Conservation (phyloP, 2,888 invertebrate genomes). For the Latrodectus hesperus region DNA sequence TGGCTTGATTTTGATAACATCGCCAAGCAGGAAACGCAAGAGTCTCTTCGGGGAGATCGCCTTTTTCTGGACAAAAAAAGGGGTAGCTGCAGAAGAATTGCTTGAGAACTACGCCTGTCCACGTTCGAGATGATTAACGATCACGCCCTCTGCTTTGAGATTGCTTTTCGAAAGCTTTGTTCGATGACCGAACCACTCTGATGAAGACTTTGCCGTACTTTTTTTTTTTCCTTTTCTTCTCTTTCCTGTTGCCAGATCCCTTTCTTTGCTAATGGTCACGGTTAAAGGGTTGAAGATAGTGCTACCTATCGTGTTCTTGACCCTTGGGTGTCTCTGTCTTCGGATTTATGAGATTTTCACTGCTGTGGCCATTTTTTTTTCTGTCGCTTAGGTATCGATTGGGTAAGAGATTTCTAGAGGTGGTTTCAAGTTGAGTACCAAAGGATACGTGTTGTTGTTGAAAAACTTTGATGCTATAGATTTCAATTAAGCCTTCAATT, state of each 20-base stretch:
- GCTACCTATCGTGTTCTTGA: constrained; percentile 6
- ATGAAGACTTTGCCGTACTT: constrained; percentile 23
- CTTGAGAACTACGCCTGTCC: background rate
- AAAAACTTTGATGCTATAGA: too few species aligned
- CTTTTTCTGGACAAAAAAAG: too few species aligned
- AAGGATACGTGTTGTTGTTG: too few species aligned
- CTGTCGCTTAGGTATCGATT: too few species aligned
- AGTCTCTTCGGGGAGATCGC: too few species aligned
- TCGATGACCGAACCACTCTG: constrained; percentile 48
- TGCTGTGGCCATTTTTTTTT: too few species aligned
- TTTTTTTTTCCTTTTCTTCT: constrained; percentile 5
- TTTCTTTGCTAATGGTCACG: constrained; percentile 16
- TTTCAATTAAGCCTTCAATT: too few species aligned
- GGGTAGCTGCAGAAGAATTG: background rate
- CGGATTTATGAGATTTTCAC: background rate
- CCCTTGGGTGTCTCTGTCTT: background rate
- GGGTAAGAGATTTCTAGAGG: too few species aligned
- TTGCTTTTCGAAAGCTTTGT: constrained; percentile 62
- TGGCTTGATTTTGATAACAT: too few species aligned
- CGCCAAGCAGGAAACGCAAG: too few species aligned
- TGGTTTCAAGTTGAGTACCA: too few species aligned
- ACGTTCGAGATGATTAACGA: constrained; percentile 10
- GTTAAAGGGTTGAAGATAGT: background rate
- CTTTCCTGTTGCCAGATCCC: constrained; percentile 25
- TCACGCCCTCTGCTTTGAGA: constrained; percentile 25